Base-by-base conservation (phyloP, 2,797 vertebrate species). In the Orestias chungarensis region DNA sequence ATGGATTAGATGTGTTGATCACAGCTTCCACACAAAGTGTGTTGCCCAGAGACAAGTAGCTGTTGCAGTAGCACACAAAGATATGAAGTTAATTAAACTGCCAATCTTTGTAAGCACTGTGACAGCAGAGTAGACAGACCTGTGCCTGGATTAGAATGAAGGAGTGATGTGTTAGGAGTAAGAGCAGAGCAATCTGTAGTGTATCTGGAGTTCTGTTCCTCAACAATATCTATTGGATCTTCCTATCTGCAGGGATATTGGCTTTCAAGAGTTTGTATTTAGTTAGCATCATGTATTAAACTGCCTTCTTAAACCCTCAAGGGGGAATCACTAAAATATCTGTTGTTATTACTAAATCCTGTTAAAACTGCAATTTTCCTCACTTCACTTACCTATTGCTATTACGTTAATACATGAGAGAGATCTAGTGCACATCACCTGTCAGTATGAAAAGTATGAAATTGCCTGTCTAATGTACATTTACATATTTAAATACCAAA, bases 81-180 rank as follows among this genome's bases (percentile, higher is more conserved):
- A 92, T 92, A 92, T 86, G 74, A 89, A 91, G 88, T 89, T 92
- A 93, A 93, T 94, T 91, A 92, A 92, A 92, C 82, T 92, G 90
- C 86, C 86, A 87, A 83, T 91, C 86, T 78, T 71, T 27, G 46
- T 59, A 77, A 91, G 88, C 77, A 84, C 71, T 42, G 23, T 83
- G 86, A 84, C 85, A 88, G 82, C 74, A 66, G 73, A 80, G 78
- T 75, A 65, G 73, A 86, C 73, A 65, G 72, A 86, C 73, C 70
- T 81, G 70, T 47, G 64, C 44, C 61, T 74, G 78, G 67, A 83
- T 85, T 74, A 76, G 71, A 79, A 38, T 46, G 77, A 65, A 79
- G 54, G 54, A 79, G 68, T 1, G 14, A 11, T 64, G 31, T 55
- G 70, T 10, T 64, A 42, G 25, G 40, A 25, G 46, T 47, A 27